These are phyloP conservation scores for Ormyrus pomaceus DNA, from an alignment of 2,888 invertebrate species.

Conservation along the genomic window DNA sequence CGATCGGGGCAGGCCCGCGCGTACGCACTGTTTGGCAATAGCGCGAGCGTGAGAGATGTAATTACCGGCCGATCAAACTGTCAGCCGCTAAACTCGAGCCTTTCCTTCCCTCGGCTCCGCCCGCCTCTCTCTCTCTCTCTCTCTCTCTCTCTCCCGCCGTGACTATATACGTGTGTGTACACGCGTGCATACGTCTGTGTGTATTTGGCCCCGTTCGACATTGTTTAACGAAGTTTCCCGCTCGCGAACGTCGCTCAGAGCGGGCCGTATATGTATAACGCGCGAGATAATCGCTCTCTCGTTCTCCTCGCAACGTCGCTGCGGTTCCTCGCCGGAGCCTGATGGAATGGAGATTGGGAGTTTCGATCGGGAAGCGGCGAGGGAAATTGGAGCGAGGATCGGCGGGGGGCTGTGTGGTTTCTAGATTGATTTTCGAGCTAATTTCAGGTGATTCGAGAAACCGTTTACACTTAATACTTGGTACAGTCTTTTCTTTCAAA, in stretches of 20 bases:
- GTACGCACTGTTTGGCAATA: constrained; percentile 11
- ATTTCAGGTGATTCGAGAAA: too few species aligned
- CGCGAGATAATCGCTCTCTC: neutral
- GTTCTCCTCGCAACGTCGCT: neutral
- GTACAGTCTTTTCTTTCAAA: too few species aligned
- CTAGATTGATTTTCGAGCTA: too few species aligned
- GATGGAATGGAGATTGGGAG: neutral
- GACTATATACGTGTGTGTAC: neutral
- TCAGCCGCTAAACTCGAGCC: constrained; percentile 57
- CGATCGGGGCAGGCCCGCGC: neutral
- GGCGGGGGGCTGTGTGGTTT: too few species aligned
- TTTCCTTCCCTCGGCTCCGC: constrained; percentile 25
- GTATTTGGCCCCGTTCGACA: constrained; percentile 47
- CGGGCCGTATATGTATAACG: neutral
- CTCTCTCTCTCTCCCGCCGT: too few species aligned
- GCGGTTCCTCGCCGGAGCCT: neutral
- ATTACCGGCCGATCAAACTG: constrained; percentile 68
- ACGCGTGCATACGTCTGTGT: neutral
- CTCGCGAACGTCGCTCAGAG: neutral
- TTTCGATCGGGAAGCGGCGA: too few species aligned
- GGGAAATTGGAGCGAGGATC: neutral
- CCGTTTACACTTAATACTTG: too few species aligned
- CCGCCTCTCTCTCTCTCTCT: neutral
- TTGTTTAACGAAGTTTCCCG: constrained; percentile 52
- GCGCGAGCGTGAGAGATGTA: constrained; percentile 61